phyloP scores from a whole-genome alignment of 92 coral and sea anemone genomes.

The Palythoa grandis region DNA sequence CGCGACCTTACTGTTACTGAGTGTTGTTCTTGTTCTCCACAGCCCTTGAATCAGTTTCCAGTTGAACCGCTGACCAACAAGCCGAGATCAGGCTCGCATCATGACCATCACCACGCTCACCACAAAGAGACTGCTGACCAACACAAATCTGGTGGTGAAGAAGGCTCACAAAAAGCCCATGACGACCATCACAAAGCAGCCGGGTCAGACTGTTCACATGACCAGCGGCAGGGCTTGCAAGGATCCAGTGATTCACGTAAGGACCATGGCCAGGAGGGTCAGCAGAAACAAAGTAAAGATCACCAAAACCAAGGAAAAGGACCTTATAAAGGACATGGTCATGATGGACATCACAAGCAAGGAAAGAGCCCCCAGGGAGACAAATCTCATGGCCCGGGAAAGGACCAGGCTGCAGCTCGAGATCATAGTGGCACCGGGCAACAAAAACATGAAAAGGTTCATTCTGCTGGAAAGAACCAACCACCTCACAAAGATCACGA shows the following conservation, averaged over 20 bases:
- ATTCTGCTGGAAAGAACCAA: conserved; percentile 29
- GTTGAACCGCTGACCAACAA: conserved; percentile 87
- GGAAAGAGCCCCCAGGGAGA: conserved; percentile 40
- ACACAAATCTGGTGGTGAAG: neutral
- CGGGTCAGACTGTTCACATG: neutral
- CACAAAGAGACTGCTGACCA: conserved; percentile 42
- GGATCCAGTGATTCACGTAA: neutral
- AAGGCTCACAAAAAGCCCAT: neutral
- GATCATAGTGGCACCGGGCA: conserved; percentile 19
- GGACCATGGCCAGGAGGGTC: conserved; percentile 26
- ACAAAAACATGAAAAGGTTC: conserved; percentile 33
- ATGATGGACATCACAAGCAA: conserved; percentile 35
- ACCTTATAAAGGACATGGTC: conserved; percentile 47
- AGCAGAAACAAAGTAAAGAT: conserved; percentile 1
- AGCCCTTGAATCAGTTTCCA: conserved; percentile 94
- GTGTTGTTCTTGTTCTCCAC: neutral
- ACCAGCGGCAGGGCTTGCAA: conserved; percentile 13
- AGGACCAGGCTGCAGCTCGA: conserved; percentile 23
- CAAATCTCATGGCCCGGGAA: conserved; percentile 37
- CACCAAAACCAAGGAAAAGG: conserved; percentile 35
- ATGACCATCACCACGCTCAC: conserved; percentile 58
- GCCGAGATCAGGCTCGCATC: conserved; percentile 65
- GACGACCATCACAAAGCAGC: conserved; percentile 1
- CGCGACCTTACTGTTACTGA: neutral
- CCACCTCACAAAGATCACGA: conserved; percentile 35